Evolutionary conservation across 64 coral and sea anemone genomes (phyloP).

Genomic region (Platygyra sinensis): DNA sequence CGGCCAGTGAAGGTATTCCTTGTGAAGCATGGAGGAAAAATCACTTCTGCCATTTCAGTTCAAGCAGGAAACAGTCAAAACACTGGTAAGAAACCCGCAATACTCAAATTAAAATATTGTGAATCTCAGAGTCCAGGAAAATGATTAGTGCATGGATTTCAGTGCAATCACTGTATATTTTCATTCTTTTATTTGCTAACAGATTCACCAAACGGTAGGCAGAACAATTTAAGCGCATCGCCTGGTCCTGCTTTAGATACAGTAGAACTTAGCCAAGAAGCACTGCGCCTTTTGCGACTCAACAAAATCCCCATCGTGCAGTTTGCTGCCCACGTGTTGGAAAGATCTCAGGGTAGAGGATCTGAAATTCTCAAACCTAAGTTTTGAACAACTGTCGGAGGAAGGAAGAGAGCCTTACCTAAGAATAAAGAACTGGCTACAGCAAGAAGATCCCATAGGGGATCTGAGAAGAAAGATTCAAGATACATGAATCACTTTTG

Average conservation of each 20-base stretch:
- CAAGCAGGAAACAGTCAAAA: not conserved
- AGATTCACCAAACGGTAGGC: not conserved
- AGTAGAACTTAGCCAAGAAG: not conserved
- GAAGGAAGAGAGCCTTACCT: not conserved
- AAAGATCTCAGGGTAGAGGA: conserved; percentile 14
- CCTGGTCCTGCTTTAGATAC: not conserved
- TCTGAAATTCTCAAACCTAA: too few species aligned
- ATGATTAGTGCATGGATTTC: not conserved
- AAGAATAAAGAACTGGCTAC: conserved; percentile 5
- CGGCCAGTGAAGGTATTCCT: conserved; percentile 9
- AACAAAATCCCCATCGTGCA: conserved; percentile 7
- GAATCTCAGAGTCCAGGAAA: not conserved
- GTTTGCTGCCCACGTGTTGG: conserved; percentile 4
- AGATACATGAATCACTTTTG: conserved; percentile 17
- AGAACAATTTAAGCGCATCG: not conserved
- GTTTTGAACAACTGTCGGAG: conserved; percentile 13
- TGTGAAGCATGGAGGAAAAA: not conserved
- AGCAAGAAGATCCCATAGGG: not conserved
- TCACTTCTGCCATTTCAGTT: conserved; percentile 1
- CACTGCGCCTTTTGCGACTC: not conserved
- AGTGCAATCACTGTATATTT: not conserved
- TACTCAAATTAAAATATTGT: not conserved
- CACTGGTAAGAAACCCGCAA: not conserved
- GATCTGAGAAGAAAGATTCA: not conserved
- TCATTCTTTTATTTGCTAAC: not conserved